A percentile compares a stretch with the other conserved stretches of the same genome.
phyloP scores from a whole-genome alignment of 1,140 invertebrate species.

The Akabosia matsudoensis region DNA sequence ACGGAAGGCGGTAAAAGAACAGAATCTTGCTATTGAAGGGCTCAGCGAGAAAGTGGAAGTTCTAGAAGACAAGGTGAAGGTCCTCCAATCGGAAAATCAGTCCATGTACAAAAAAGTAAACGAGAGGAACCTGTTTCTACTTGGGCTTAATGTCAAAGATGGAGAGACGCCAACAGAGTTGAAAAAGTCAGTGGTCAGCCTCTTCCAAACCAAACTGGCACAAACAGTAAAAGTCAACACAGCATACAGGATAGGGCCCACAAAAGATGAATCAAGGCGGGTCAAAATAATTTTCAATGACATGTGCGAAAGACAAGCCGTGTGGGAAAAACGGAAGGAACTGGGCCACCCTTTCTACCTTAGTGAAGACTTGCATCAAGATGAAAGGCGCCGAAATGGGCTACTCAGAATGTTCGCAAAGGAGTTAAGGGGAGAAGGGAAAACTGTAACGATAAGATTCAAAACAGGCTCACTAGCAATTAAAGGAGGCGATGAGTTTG shows the following conservation, averaged over 20 bases:
- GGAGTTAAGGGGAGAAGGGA: neutral
- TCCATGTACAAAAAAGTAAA: neutral
- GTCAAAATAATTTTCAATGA: neutral
- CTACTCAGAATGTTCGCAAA: neutral
- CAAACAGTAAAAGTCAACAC: neutral
- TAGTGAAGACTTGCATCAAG: neutral
- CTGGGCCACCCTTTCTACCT: neutral
- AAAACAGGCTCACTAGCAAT: too few relatives aligned
- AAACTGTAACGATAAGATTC: neutral
- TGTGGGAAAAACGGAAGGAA: neutral
- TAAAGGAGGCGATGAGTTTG: neutral
- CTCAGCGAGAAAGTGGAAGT: too few relatives aligned
- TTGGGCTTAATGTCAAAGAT: neutral
- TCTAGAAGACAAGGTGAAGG: too few relatives aligned
- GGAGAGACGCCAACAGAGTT: neutral
- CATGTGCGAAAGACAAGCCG: neutral
- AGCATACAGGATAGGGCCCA: neutral
- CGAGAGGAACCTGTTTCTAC: neutral
- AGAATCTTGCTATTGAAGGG: too few relatives aligned
- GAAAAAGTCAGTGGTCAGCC: neutral
- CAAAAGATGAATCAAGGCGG: neutral
- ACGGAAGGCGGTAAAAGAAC: too few relatives aligned
- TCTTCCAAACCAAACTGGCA: neutral
- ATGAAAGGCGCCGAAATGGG: neutral
- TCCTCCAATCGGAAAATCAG: too few relatives aligned